Conservation (phyloP, 2,888 invertebrate genomes). For the Drosophila paracracens region DNA sequence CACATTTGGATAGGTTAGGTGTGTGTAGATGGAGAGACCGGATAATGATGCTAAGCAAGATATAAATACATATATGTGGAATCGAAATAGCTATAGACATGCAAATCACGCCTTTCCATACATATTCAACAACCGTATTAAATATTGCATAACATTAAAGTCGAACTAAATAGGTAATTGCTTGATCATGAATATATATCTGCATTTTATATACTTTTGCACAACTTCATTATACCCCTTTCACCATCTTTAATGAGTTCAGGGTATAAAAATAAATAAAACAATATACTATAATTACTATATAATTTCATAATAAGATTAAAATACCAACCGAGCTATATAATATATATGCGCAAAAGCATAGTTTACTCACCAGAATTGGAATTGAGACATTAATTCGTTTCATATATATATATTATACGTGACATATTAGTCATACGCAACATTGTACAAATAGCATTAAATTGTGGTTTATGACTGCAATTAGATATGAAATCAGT, state of each 20-base stretch:
- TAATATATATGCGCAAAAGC: too few species aligned
- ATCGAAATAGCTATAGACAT: background rate
- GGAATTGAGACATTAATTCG: background rate
- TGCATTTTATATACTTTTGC: background rate
- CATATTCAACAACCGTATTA: background rate
- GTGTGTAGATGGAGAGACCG: background rate
- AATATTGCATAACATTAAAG: background rate
- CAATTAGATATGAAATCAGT: background rate
- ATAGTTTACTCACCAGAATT: background rate
- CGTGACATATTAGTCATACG: background rate
- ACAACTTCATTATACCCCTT: background rate
- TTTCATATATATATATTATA: background rate
- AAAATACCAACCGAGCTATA: too few species aligned
- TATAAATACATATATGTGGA: background rate
- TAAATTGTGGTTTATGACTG: background rate
- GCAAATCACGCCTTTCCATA: background rate
- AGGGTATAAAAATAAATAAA: too few species aligned
- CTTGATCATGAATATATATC: background rate
- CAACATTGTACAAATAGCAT: background rate
- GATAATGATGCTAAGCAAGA: background rate
- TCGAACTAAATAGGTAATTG: background rate
- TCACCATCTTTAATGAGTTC: background rate
- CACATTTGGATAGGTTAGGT: background rate
- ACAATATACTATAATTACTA: too few species aligned
- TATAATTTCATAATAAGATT: too few species aligned